Evolutionary conservation across 2,888 invertebrate genomes (phyloP), one percentile per base, ranked within the genome.

Genomic region (Asteroscopus sphinx): DNA sequence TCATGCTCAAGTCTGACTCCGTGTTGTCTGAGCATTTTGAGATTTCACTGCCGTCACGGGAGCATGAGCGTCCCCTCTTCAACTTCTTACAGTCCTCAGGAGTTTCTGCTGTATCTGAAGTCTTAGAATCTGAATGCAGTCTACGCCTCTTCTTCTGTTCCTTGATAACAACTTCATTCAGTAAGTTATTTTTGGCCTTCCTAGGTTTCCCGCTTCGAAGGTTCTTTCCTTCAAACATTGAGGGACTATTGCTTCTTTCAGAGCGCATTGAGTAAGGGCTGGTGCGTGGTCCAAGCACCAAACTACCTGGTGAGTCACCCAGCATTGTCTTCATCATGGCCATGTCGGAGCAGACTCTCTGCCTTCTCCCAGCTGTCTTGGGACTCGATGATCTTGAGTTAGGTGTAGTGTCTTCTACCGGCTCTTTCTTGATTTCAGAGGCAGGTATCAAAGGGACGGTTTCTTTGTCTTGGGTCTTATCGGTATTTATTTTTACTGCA

Each of bases 201-300:
- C 96, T 93, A 40, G 96, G 95, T 80, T 96, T 96, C 0, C 96
- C 96, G 82, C 96, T 96, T 47, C 96, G 91, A 52, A 96, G 88
- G 61, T 95, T 95, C 66, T 96, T 95, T 21, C 93, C 93, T 66
- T 95, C 94, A 49, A 89, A 85, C 44, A 91, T 76, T 62, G 93
- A 91, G 42, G 94, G 94, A 62, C 94, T 94, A 68, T 93, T 93
- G 73, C 94, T 94, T 59, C 95, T 92, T 73, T 96, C 96, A 8
- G 95, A 95, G 57, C 96, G 89, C 81, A 95, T 96, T 32, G 95
- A 94, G 76, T 95, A 95, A n/a, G 95, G 95, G 78, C 95, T 95
- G 58, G 93, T 94, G 12, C 94, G 85, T 30, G 93, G 86, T 0
- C 93, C 94, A 13, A 91, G 77, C 28, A 93, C 88, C 37, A 94